Percentiles rank a stretch among this genome's conserved stretches.
phyloP scores from a whole-genome alignment of 2,888 invertebrate species.

The Leptogaster cylindrica region DNA sequence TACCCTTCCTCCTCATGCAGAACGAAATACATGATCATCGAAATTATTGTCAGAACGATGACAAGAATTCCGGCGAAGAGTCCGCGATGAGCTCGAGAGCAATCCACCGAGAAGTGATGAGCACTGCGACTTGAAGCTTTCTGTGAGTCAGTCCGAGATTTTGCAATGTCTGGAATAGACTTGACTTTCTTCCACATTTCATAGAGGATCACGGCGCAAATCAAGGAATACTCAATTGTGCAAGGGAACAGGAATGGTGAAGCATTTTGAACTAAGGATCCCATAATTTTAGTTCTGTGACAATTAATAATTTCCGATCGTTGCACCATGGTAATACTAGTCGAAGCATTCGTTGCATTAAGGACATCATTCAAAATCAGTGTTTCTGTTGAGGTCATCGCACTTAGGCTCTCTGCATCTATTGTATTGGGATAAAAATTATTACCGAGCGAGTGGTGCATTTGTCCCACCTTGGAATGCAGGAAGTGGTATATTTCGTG shows the following conservation, averaged over 20 bases:
- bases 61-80: slow-evolving; percentile 77
- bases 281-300: slow-evolving; percentile 72
- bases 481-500: slow-evolving; percentile 82
- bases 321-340: slow-evolving; percentile 64
- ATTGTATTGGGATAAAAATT: background rate
- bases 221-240: slow-evolving; percentile 87
- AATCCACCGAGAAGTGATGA: slow-evolving; percentile 80
- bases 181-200: slow-evolving; percentile 90
- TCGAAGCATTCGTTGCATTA: slow-evolving; percentile 36
- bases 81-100: slow-evolving; percentile 81
- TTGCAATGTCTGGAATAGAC: slow-evolving; percentile 65
- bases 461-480: slow-evolving; percentile 55
- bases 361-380: background rate
- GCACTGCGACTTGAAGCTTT: slow-evolving; percentile 60
- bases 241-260: slow-evolving; percentile 88
- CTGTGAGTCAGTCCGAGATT: slow-evolving; percentile 58
- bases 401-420: background rate
- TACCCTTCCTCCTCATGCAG: slow-evolving; percentile 71
- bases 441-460: background rate
- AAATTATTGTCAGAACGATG: slow-evolving; percentile 83
- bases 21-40: slow-evolving; percentile 89
- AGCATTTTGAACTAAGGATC: slow-evolving; percentile 71
- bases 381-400: background rate
- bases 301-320: slow-evolving; percentile 59
- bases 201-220: slow-evolving; percentile 86